Conservation (phyloP, 2,797 vertebrate species). For the Dipus sagitta region DNA sequence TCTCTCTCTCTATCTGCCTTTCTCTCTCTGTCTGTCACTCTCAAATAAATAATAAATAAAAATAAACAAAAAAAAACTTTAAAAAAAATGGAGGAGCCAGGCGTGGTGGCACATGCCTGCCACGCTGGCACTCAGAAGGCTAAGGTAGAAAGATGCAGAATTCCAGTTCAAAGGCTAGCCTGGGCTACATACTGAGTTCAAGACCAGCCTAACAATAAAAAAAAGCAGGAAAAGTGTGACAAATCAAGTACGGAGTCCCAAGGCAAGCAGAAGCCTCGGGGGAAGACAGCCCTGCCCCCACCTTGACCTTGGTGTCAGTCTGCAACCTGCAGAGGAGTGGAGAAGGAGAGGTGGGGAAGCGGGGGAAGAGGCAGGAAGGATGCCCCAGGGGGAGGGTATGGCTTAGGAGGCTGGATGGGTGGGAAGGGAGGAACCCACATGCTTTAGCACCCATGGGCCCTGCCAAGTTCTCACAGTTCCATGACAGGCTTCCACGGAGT, state of each 20-base stretch:
- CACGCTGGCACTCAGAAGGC: no score
- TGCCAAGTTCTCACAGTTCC: conserved; percentile 71
- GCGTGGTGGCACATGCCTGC: background rate
- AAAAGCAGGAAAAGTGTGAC: background rate
- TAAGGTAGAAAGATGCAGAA: background rate
- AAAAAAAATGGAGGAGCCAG: no score
- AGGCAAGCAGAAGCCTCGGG: background rate
- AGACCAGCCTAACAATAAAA: background rate
- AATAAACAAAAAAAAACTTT: no score
- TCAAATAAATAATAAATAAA: no score
- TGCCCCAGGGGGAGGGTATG: background rate
- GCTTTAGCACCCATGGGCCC: accelerated
- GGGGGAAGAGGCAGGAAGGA: no score
- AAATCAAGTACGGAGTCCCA: background rate
- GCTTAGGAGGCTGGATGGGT: background rate
- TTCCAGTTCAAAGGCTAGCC: background rate
- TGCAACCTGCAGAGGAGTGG: no score
- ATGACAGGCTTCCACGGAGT: conserved; percentile 72
- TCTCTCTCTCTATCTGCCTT: no score
- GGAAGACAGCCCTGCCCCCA: no score
- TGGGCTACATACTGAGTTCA: background rate
- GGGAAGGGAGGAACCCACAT: background rate
- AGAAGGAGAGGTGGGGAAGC: no score
- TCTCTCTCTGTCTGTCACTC: no score
- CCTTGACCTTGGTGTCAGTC: accelerated